Evolutionary conservation across 2,888 invertebrate species (phyloP).

Genomic region (Rapana venosa): DNA sequence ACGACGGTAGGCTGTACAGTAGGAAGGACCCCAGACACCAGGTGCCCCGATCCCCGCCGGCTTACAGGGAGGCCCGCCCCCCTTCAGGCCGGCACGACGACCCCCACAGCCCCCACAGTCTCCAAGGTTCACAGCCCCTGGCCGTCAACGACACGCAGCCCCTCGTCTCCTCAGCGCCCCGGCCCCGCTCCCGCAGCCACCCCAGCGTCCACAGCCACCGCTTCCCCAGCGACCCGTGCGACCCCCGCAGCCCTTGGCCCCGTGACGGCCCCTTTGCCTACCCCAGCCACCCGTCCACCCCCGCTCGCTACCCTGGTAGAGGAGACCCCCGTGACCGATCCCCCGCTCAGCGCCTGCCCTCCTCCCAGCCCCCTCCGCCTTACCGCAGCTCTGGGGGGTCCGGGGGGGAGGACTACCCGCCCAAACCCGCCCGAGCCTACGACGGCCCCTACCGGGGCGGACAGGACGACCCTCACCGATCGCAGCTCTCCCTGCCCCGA

Average conservation of each 20-base stretch:
- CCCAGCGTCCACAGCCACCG: constrained; percentile 27
- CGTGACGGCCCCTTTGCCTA: not conserved
- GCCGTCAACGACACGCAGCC: constrained; percentile 18
- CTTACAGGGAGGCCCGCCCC: not conserved
- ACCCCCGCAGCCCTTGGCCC: constrained; percentile 28
- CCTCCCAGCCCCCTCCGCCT: constrained; percentile 4
- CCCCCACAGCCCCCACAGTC: not conserved
- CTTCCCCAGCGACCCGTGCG: constrained; percentile 27
- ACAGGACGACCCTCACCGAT: not conserved
- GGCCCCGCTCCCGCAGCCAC: constrained; percentile 34
- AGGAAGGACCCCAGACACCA: constrained; percentile 52
- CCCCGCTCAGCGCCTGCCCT: constrained; percentile 5
- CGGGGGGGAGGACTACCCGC: constrained; percentile 12
- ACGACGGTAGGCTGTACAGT: constrained; percentile 34
- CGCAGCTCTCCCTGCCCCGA: not conserved
- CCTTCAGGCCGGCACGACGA: not conserved
- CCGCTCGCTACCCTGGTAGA: not conserved
- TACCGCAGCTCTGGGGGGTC: constrained; percentile 15
- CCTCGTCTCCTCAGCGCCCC: not conserved
- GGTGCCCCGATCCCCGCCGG: constrained; percentile 47
- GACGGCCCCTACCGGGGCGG: not conserved
- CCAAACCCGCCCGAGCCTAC: not conserved
- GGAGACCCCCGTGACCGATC: not conserved
- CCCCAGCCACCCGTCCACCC: not conserved
- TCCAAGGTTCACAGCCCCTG: not conserved